Base-by-base conservation (phyloP, 2,113 vertebrate species). In the Clarias magur region DNA sequence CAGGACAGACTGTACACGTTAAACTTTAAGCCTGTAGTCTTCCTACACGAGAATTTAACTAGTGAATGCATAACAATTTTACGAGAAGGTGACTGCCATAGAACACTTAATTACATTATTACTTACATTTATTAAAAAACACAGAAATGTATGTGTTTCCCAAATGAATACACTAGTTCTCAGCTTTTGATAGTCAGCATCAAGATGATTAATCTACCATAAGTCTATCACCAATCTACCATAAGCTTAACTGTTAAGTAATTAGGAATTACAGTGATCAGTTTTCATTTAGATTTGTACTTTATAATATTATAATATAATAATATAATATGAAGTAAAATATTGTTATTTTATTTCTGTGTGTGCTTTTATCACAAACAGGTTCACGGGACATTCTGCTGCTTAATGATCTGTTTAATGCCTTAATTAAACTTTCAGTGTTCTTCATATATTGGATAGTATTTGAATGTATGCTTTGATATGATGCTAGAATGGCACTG, bases 271-370 rank as follows among this genome's bases (percentile, higher is more conserved):
- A 30, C n/a, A 75, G 38, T 78, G 70, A 56, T 78, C 75, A 11
- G 4, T 54, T n/a, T 34, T 57, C 38, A 21, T 85, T 17, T 16
- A 57, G 84, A 67, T 85, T 63, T 85, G n/a, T 65, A 85, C 62
- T 65, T 83, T 63, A 54, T 25, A 10, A 48, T 48, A 48, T 8
- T 48, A 48, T 48, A 48, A 48, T 48, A 48, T 48, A 48, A 48
- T 48, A 48, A 48, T 48, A 48, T 48, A 8, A 48, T n/a, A 38
- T 1, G 17, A 42, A 42, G 34, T 42, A 72, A 21, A 72, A 13
- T 53, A 25, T 75, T 75, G 72, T 53, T 11, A 25, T 75, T 75
- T 48, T 53, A 75, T 53, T 1, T 75, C 21, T 53, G 54, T 60
- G 9, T 80, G 27, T 60, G 12, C 53, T 56, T 53, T n/a, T 27